Conservation (phyloP, 2,797 vertebrate genomes). For the Triplophysa yarkandensis region DNA sequence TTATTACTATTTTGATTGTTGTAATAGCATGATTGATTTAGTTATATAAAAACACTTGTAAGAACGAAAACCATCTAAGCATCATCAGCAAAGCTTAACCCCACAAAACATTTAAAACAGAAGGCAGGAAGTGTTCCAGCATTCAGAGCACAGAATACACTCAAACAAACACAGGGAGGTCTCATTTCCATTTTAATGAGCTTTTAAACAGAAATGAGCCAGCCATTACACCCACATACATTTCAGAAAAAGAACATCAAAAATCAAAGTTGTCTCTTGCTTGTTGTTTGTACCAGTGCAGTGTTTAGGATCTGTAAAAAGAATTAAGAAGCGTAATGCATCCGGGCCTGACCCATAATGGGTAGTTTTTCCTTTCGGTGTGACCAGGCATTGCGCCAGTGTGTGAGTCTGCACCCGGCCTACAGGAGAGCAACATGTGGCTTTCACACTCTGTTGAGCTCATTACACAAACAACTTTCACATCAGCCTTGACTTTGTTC, state of each 20-base stretch:
- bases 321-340: conserved; percentile 21
- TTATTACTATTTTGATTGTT: neutral
- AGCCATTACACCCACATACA: conserved; percentile 23
- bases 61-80: neutral
- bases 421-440: conserved; percentile 19
- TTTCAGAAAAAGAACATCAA: conserved; percentile 16
- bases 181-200: conserved; percentile 36
- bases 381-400: conserved; percentile 32
- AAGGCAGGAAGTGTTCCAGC: conserved; percentile 4
- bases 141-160: conserved; percentile 13
- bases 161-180: neutral
- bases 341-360: conserved; percentile 28
- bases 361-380: neutral
- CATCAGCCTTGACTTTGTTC: conserved; percentile 22
- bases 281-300: conserved; percentile 22
- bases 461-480: neutral
- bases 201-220: conserved; percentile 17
- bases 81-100: conserved; percentile 1
- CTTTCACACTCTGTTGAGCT: conserved; percentile 34
- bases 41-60: conserved; percentile 3
- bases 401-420: conserved; percentile 1
- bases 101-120: neutral
- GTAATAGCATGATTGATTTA: neutral
- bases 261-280: neutral
- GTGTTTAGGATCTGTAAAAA: conserved; percentile 7